Conservation (phyloP, 2,113 vertebrate genomes). For the Xerus inauris region DNA sequence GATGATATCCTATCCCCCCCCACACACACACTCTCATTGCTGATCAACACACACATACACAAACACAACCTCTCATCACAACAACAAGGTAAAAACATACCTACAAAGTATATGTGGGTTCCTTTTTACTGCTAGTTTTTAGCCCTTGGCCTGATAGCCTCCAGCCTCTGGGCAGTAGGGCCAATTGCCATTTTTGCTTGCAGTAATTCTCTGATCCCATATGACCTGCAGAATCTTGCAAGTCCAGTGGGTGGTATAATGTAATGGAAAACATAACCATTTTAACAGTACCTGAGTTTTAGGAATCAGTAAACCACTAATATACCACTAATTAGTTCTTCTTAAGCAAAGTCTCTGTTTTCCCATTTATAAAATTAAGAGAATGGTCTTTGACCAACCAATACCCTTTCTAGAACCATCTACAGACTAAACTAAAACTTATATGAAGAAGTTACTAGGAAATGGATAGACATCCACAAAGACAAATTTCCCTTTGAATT, state of each 20-base stretch:
- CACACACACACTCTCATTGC: background rate
- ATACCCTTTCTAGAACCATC: background rate
- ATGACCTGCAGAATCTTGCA: background rate
- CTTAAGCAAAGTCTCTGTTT: background rate
- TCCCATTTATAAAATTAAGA: background rate
- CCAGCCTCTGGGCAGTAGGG: background rate
- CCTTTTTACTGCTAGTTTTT: background rate
- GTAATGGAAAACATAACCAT: background rate
- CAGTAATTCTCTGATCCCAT: background rate
- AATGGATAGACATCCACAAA: background rate
- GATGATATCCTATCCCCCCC: background rate
- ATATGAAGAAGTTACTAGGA: background rate
- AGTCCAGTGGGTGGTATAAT: background rate
- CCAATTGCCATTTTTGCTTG: background rate
- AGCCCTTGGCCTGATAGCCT: background rate
- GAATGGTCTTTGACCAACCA: background rate
- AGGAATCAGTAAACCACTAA: background rate
- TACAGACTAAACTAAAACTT: background rate
- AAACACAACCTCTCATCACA: background rate
- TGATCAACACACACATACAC: background rate
- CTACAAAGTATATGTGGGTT: background rate
- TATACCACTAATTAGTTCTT: background rate
- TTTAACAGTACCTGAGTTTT: background rate
- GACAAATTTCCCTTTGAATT: conserved; percentile 1
- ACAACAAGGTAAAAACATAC: background rate